Conservation (phyloP, 2,113 vertebrate species). For the Gallinago undulata region DNA sequence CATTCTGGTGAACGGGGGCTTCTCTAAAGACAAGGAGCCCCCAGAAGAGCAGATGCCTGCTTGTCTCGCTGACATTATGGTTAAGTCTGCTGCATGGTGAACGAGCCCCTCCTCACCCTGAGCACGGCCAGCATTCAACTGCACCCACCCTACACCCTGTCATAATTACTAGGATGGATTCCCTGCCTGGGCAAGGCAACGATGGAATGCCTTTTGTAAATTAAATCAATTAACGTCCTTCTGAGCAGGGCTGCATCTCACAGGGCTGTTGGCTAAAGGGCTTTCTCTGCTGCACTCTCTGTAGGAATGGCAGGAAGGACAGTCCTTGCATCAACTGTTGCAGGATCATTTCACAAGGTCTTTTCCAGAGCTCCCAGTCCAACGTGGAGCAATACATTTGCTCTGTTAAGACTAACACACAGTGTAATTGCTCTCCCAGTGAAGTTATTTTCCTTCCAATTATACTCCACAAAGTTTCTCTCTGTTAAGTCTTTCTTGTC, state of each 20-base stretch:
- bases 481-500: not conserved
- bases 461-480: not conserved
- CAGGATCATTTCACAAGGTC: not conserved
- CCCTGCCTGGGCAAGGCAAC: not conserved
- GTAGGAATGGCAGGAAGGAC: not conserved
- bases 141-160: not conserved
- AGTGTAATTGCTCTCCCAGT: not conserved
- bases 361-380: not conserved
- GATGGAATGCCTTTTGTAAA: not conserved
- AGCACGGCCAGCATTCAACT: not conserved
- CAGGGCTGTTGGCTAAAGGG: not conserved
- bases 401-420: not conserved
- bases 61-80: rapidly evolving
- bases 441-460: not conserved
- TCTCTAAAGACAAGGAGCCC: not conserved
- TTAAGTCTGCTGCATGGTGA: not conserved
- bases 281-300: not conserved
- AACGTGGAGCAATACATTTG: not conserved
- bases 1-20: rapidly evolving
- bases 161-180: not conserved
- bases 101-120: not conserved
- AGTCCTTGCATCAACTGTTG: too few species aligned
- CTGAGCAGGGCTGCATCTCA: not conserved
- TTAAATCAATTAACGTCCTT: not conserved
- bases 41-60: not conserved